Conservation (phyloP, 2,797 vertebrate species). For the Taenioides sp. region DNA sequence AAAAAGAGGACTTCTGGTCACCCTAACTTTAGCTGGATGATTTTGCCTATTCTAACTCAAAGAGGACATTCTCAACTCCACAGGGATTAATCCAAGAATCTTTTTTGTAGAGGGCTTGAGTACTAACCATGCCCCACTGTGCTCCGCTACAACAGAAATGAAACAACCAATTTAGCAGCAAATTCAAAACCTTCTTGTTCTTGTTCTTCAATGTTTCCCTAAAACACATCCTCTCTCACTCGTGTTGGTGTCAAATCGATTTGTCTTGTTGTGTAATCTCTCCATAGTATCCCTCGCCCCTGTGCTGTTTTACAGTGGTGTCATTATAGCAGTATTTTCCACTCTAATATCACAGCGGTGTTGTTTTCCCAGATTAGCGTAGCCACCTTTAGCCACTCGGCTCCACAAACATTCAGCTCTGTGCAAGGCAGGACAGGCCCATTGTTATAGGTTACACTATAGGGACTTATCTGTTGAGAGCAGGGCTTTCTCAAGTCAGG, state of each 20-base stretch:
- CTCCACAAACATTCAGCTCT: slow-evolving; percentile 24
- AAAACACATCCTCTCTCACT: background rate
- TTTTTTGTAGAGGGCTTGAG: too few relatives aligned
- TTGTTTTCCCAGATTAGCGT: slow-evolving; percentile 16
- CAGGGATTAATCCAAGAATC: too few relatives aligned
- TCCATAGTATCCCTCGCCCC: slow-evolving; percentile 4
- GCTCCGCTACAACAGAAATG: too few relatives aligned
- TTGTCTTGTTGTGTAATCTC: background rate
- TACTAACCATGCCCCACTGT: too few relatives aligned
- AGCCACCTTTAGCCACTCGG: background rate
- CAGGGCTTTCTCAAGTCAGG: slow-evolving; percentile 30
- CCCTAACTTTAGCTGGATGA: too few relatives aligned
- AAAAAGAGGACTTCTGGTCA: too few relatives aligned
- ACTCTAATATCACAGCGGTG: background rate
- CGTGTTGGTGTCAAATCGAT: background rate
- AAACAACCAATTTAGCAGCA: background rate
- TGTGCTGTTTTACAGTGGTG: background rate
- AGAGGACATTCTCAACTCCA: too few relatives aligned
- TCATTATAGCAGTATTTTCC: background rate
- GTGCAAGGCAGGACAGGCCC: background rate
- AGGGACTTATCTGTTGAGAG: slow-evolving; percentile 34
- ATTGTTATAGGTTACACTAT: slow-evolving; percentile 32
- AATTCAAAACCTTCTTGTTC: background rate
- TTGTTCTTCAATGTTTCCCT: background rate
- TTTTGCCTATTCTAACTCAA: too few relatives aligned